Conservation (phyloP, 1,140 invertebrate genomes). For the Laupala kohalensis region DNA sequence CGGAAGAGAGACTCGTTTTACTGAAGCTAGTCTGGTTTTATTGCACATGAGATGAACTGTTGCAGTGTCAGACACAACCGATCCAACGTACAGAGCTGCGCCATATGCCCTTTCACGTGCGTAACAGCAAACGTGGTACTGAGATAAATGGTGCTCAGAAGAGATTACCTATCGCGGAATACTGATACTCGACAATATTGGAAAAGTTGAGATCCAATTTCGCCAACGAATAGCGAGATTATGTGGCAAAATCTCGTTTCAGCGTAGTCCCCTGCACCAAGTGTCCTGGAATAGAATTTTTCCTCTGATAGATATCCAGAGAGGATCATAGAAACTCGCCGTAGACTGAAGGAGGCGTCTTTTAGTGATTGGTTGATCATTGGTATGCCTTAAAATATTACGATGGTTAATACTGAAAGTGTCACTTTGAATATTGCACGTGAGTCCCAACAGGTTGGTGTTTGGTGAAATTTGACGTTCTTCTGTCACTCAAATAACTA, state of each 20-base stretch:
- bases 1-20: background rate
- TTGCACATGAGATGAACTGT: background rate
- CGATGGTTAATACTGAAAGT: background rate
- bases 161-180: too few relatives aligned
- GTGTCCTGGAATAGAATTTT: background rate
- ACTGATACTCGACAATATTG: background rate
- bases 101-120: background rate
- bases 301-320: background rate
- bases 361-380: background rate
- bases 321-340: background rate
- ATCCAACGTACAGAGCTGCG: background rate
- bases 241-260: background rate
- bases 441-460: background rate
- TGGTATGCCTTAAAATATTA: background rate
- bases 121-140: background rate
- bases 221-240: background rate
- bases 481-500: background rate
- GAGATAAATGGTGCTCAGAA: too few relatives aligned
- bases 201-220: background rate
- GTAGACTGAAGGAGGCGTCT: background rate
- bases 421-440: background rate
- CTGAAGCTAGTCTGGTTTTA: background rate
- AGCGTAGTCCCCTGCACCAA: background rate
- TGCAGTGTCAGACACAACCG: fast-evolving
- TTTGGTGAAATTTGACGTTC: background rate